These are phyloP conservation scores for Chrysotoxum bicinctum DNA, from an alignment of 2,888 invertebrate genomes.

Conservation along the genomic window DNA sequence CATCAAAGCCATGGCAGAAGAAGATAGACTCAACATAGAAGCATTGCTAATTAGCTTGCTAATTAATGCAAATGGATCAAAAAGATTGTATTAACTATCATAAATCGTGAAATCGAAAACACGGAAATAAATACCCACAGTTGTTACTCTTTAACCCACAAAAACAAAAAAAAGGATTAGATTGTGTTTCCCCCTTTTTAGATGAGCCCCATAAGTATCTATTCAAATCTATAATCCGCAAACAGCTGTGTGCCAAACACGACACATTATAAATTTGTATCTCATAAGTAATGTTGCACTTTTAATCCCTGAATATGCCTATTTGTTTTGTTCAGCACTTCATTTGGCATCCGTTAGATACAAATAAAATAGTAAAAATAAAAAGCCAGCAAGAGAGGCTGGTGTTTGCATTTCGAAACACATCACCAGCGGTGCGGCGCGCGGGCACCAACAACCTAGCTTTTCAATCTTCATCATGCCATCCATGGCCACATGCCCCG, in stretches of 20 bases:
- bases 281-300: slow-evolving; percentile 43
- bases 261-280: slow-evolving; percentile 17
- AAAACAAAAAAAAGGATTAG: slow-evolving; percentile 30
- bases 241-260: slow-evolving; percentile 32
- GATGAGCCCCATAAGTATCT: slow-evolving; percentile 3
- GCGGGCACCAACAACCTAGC: neutral
- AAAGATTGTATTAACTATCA: neutral
- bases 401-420: slow-evolving; percentile 50
- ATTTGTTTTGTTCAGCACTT: slow-evolving; percentile 40
- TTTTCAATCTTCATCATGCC: slow-evolving; percentile 29
- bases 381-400: slow-evolving; percentile 31
- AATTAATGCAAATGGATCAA: slow-evolving; percentile 3
- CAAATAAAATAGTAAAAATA: neutral
- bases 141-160: slow-evolving; percentile 40
- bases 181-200: slow-evolving; percentile 4
- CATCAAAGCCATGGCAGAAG: neutral
- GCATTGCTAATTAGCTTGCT: neutral
- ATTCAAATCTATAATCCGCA: slow-evolving; percentile 44
- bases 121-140: slow-evolving; percentile 7
- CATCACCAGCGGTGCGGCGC: neutral
- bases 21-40: neutral
- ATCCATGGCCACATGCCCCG: slow-evolving; percentile 20
- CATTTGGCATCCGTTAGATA: slow-evolving; percentile 24
- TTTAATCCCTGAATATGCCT: slow-evolving; percentile 41
- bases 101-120: slow-evolving; percentile 2